Percentiles rank a stretch among this genome's conserved stretches.
Evolutionary conservation across 2,113 vertebrate genomes (phyloP).

Genomic region (Hyaena hyaena): DNA sequence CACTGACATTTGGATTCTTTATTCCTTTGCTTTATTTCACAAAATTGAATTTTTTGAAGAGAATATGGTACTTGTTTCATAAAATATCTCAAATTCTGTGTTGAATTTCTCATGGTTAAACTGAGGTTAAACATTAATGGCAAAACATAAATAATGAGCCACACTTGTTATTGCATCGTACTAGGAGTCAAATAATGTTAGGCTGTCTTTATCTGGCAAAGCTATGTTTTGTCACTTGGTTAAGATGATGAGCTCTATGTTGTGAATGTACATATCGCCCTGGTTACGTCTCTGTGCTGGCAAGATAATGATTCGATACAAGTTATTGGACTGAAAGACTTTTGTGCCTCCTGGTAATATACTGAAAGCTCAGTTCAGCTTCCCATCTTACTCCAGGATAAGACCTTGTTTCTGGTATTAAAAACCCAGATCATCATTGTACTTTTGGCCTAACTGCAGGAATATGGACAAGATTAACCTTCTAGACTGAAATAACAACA

Average conservation of each 20-base stretch:
- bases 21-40: not conserved
- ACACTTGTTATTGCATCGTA: not conserved
- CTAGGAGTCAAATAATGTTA: not conserved
- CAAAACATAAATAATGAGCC: not conserved
- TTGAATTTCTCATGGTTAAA: not conserved
- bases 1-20: not conserved
- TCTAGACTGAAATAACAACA: not conserved
- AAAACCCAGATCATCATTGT: not conserved
- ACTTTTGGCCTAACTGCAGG: not conserved
- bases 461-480: not conserved
- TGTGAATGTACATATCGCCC: not conserved
- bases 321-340: not conserved
- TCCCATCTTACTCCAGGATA: not conserved
- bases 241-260: not conserved
- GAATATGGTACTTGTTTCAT: not conserved
- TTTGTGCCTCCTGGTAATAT: not conserved
- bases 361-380: not conserved
- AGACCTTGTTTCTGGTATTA: not conserved
- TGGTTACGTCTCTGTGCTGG: not conserved
- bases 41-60: not conserved
- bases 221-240: not conserved
- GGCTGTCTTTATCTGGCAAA: not conserved
- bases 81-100: not conserved
- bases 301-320: not conserved
- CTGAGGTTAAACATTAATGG: not conserved